Evolutionary conservation across 1,140 invertebrate genomes (phyloP).

Genomic region (Antheraea pernyi): DNA sequence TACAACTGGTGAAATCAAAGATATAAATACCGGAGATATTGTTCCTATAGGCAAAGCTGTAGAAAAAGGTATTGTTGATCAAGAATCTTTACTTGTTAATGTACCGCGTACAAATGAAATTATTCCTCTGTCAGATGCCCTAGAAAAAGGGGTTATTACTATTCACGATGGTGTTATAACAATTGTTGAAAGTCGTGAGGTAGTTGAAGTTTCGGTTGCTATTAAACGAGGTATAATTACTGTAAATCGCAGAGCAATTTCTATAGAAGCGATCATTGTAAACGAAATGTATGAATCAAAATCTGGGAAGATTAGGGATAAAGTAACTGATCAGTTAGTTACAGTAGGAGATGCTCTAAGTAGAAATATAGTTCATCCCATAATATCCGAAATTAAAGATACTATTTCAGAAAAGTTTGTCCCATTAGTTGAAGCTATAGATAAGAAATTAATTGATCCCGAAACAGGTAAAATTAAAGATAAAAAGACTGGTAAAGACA

Average conservation of each 20-base stretch:
- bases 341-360: constrained; percentile 88
- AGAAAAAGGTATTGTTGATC: constrained; percentile 86
- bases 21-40: constrained; percentile 81
- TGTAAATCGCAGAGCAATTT: constrained; percentile 85
- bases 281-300: constrained; percentile 86
- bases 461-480: constrained; percentile 84
- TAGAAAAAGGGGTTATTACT: constrained; percentile 89
- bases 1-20: constrained; percentile 82
- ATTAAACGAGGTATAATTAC: constrained; percentile 85
- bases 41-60: constrained; percentile 87
- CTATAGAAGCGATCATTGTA: constrained; percentile 86
- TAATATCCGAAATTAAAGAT: constrained; percentile 91
- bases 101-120: constrained; percentile 86
- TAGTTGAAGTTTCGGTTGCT: constrained; percentile 85
- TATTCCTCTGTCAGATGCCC: constrained; percentile 86
- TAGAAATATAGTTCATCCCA: constrained; percentile 89
- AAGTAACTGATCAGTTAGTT: constrained; percentile 84
- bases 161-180: constrained; percentile 85
- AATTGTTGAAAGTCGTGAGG: constrained; percentile 83
- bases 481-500: constrained; percentile 82
- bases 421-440: constrained; percentile 84
- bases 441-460: constrained; percentile 84
- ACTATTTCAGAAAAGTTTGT: constrained; percentile 84
- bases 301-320: constrained; percentile 86
- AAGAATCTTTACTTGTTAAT: constrained; percentile 85